phyloP scores from a whole-genome alignment of 2,797 vertebrate genomes.

The Sebastiscus albofasciatus region DNA sequence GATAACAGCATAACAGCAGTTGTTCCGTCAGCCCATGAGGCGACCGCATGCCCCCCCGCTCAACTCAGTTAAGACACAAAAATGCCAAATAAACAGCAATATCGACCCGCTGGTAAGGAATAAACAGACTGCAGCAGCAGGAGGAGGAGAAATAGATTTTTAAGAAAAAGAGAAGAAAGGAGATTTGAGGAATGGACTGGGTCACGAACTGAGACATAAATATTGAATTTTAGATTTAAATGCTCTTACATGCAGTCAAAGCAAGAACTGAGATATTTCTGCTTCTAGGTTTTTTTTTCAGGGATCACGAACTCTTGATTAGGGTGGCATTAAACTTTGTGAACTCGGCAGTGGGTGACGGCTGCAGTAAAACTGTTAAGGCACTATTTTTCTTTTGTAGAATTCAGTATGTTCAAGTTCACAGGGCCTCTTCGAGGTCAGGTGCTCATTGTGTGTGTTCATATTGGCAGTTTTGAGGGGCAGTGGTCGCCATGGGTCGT shows the following conservation, averaged over 20 bases:
- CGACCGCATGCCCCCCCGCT: conserved; percentile 11
- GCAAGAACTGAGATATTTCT: conserved; percentile 1
- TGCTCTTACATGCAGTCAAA: conserved; percentile 22
- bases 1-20: conserved; percentile 46
- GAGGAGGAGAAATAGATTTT: conserved; percentile 37
- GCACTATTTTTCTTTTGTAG: conserved; percentile 13
- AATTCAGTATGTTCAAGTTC: background rate
- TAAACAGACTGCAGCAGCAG: conserved; percentile 41
- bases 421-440: background rate
- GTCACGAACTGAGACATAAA: conserved; percentile 57
- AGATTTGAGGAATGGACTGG: conserved; percentile 36
- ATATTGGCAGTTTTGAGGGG: background rate
- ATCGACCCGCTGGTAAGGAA: conserved; percentile 40
- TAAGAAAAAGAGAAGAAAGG: conserved; percentile 16
- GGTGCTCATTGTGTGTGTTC: background rate
- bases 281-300: conserved; percentile 4
- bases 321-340: conserved; percentile 40
- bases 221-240: conserved; percentile 52
- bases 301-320: conserved; percentile 39
- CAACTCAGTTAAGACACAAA: conserved; percentile 59
- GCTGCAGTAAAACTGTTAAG: conserved; percentile 9
- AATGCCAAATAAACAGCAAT: conserved; percentile 62
- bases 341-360: conserved; percentile 19
- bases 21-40: conserved; percentile 41
- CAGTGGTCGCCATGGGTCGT: background rate